A percentile compares a stretch with the other conserved stretches of the same genome.
phyloP scores from a whole-genome alignment of 2,888 invertebrate genomes.

The Lasius platythorax region DNA sequence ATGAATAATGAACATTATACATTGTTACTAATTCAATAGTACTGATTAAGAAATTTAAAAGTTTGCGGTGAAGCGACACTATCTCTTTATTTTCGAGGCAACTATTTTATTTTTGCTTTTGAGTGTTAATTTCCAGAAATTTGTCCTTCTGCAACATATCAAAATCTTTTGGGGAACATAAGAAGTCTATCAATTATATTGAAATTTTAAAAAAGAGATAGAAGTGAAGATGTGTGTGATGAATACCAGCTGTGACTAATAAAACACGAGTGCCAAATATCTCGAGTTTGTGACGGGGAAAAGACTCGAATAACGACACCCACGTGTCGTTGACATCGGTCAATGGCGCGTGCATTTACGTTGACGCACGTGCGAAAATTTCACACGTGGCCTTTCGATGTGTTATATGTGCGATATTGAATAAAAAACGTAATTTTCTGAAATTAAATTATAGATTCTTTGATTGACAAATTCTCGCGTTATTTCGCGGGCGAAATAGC shows the following conservation, averaged over 20 bases:
- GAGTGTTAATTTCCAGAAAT: not conserved
- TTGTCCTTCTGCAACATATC: not conserved
- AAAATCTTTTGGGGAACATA: not conserved
- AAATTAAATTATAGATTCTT: not conserved
- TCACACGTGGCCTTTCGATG: not conserved
- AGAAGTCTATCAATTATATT: not conserved
- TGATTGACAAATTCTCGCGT: not conserved
- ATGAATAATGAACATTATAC: not conserved
- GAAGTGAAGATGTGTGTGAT: not conserved
- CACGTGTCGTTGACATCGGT: conserved; percentile 41
- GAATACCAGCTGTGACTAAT: conserved; percentile 34
- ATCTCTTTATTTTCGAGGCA: not conserved
- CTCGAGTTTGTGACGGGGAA: conserved; percentile 7
- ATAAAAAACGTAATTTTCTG: not conserved
- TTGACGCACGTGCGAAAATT: conserved; percentile 31
- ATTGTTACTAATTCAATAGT: not conserved
- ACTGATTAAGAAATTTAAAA: not conserved
- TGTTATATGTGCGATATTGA: not conserved
- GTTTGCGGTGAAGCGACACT: not conserved
- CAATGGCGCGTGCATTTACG: conserved; percentile 36
- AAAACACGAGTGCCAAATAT: conserved; percentile 33
- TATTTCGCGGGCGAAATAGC: not conserved
- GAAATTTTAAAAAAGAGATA: not conserved
- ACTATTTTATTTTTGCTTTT: not conserved
- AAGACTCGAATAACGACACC: conserved; percentile 26